Base-by-base conservation (phyloP, 2,888 invertebrate species). In the Boloria euphrosyne region DNA sequence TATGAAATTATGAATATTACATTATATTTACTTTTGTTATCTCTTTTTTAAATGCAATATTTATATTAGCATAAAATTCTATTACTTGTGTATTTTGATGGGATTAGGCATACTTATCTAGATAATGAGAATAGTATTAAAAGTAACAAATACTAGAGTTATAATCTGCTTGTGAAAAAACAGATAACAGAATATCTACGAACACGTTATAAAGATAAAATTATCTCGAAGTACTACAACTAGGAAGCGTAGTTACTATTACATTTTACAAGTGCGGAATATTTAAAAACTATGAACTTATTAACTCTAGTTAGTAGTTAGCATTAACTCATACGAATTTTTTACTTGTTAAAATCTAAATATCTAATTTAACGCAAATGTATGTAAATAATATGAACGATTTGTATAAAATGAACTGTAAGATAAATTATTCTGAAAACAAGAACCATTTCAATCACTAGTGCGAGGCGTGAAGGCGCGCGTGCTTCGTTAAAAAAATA, bases 401-500 rank as follows among this genome's bases (percentile, higher is more conserved):
- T 43, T 43, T 43, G 10, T 43, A 5, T 18, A 14, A 7, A n/a
- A 55, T 44, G 18, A 44, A 57, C n/a, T 57, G 22, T 13, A n/a
- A 44, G 4, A 46, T 18, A 46, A 44, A n/a, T 57, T 57, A 10
- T 46, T 27, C 46, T 57, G 57, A 46, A 57, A 57, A 55, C 5
- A 27, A n/a, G 27, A 46, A 57, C 22, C 57, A 16, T 27, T 16
- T 57, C 46, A 66, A 64, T 58, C 65, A 65, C 50, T 58, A 27
- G 17, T 47, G 38, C 50, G 43, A 53, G 54, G 65, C 68, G 68
- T 57, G 70, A 16, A 52, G 44, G 18, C 53, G 18, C 71, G 59
- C 60, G 61, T 70, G 64, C 65, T 69, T 66, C 55, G 70, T 74
- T 69, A 73, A 74, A 71, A 63, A 68, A 71, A 67, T 71, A 73